phyloP scores from a whole-genome alignment of 35 echinoderm and acorn worm species.

The Ophioderma brevispina region DNA sequence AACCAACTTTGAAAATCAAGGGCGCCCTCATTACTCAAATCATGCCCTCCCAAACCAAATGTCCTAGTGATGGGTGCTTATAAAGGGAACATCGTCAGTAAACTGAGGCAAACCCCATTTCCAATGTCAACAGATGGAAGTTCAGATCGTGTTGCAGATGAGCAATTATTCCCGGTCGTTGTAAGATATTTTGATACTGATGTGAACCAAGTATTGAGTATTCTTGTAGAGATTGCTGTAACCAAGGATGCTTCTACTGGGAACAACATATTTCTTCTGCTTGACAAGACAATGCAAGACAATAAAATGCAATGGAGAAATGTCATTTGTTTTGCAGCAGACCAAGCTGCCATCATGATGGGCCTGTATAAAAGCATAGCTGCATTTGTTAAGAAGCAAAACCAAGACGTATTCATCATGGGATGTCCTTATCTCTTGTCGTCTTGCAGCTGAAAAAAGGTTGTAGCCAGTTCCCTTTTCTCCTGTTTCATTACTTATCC shows the following conservation, averaged over 20 bases:
- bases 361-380: conserved; percentile 38
- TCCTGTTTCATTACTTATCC: conserved; percentile 35
- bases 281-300: conserved; percentile 38
- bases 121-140: conserved; percentile 67
- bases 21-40: too few relatives aligned
- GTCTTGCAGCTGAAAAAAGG: conserved; percentile 51
- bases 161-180: conserved; percentile 55
- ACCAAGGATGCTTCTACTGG: conserved; percentile 49
- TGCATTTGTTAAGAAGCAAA: conserved; percentile 38
- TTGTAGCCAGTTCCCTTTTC: conserved; percentile 26
- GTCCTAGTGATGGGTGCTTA: too few relatives aligned
- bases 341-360: too few relatives aligned
- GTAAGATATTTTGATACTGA: conserved; percentile 47
- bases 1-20: too few relatives aligned
- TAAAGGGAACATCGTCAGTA: conserved; percentile 49
- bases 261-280: conserved; percentile 59
- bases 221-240: conserved; percentile 30
- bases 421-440: conserved; percentile 42
- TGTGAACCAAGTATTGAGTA: conserved; percentile 12
- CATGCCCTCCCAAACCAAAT: too few relatives aligned
- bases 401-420: conserved; percentile 30
- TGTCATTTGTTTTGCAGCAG: conserved; percentile 38
- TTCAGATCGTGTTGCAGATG: conserved; percentile 51
- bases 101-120: conserved; percentile 45
- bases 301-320: conserved; percentile 64